A percentile compares a stretch with the other conserved stretches of the same genome.
phyloP scores from a whole-genome alignment of 2,797 vertebrate species.

The Catostomus latipinnis region DNA sequence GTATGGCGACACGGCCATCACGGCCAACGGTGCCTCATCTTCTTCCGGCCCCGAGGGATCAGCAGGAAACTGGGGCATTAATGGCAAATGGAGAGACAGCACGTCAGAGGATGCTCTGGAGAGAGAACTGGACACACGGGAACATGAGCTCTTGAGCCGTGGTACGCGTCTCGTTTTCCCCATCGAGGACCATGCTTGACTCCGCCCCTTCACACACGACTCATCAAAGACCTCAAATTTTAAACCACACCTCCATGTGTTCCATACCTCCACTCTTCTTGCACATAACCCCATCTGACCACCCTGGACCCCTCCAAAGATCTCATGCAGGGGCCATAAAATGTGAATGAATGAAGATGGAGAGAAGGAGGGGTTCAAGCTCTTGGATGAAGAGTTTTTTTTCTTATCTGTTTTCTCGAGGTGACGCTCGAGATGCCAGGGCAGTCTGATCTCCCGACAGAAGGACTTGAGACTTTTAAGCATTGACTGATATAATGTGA shows the following conservation, averaged over 20 bases:
- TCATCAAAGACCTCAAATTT: not conserved
- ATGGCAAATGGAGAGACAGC: conserved; percentile 79
- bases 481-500: conserved; percentile 18
- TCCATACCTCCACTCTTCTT: conserved; percentile 50
- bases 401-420: too few species aligned
- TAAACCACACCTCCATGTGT: not conserved
- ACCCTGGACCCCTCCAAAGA: conserved; percentile 49
- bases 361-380: conserved; percentile 41
- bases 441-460: not conserved
- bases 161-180: conserved; percentile 95
- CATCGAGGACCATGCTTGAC: conserved; percentile 90
- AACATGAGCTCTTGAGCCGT: conserved; percentile 89
- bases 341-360: conserved; percentile 29
- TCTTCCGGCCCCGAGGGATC: conserved; percentile 71
- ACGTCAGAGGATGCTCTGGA: conserved; percentile 91
- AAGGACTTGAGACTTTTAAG: not conserved
- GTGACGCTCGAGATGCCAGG: not conserved
- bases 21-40: conserved; percentile 88
- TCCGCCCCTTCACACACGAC: not conserved
- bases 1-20: conserved; percentile 91
- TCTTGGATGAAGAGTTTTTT: not conserved
- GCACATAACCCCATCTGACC: conserved; percentile 48
- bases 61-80: conserved; percentile 67
- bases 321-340: conserved; percentile 46
- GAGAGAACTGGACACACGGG: conserved; percentile 87